Evolutionary conservation across 2,888 invertebrate genomes (phyloP).

Genomic region (Sarcophaga subvicina): DNA sequence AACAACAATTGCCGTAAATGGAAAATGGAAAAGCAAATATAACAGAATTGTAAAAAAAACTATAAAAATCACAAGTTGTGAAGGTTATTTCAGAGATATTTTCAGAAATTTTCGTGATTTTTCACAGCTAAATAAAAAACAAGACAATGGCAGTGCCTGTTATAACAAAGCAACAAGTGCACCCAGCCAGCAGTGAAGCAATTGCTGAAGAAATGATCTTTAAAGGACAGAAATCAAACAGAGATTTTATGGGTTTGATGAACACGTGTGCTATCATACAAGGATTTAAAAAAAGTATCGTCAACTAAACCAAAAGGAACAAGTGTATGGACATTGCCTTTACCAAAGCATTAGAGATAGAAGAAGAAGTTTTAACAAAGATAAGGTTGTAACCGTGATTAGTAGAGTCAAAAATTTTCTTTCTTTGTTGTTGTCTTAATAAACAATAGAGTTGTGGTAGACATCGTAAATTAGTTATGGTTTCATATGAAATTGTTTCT

Average conservation of each 20-base stretch:
- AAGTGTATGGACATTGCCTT: conserved; percentile 53
- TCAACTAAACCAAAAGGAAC: neutral
- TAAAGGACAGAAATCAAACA: conserved; percentile 43
- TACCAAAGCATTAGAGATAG: neutral
- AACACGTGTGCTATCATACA: conserved; percentile 49
- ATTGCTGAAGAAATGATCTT: neutral
- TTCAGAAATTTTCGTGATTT: conserved; percentile 32
- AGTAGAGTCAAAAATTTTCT: conserved; percentile 1
- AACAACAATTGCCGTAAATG: neutral
- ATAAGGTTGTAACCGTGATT: conserved; percentile 47
- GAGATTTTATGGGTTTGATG: conserved; percentile 24
- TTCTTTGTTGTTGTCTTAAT: neutral
- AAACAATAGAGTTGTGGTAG: neutral
- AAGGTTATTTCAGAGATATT: conserved; percentile 28
- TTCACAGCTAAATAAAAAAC: conserved; percentile 39
- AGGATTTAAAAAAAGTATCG: neutral
- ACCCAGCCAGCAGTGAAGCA: conserved; percentile 7
- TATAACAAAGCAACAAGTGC: conserved; percentile 46
- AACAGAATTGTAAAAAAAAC: conserved; percentile 30
- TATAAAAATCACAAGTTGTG: conserved; percentile 54
- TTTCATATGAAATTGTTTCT: conserved; percentile 43
- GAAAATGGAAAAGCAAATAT: neutral
- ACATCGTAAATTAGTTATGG: conserved; percentile 48
- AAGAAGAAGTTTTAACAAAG: neutral
- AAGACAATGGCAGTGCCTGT: neutral